Base-by-base conservation (phyloP, 2,888 invertebrate genomes). In the Amaurobius ferox region DNA sequence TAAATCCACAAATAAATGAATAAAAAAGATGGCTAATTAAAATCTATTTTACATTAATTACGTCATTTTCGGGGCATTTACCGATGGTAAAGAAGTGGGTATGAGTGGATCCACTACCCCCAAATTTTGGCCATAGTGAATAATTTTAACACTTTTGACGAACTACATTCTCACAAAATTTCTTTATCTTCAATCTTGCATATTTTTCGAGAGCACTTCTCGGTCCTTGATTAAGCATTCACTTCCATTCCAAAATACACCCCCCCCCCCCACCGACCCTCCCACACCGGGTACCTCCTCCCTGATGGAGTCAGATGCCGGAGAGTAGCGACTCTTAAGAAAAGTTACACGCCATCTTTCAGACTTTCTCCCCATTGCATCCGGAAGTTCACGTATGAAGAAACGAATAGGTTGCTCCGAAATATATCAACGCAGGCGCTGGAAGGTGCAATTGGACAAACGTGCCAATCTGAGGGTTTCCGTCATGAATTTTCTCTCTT, bases 311-410 rank as follows among this genome's bases (percentile, higher is more conserved):
- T 16, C 30, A 32, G 66, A 32, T 9, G 66, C 66, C 35, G 32
- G 19, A 19, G 66, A 66, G 66, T 35, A 66, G 23, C 30, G 66
- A 66, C n/a, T 26, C 32, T n/a, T 19, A 32, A 32, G 66, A 35
- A 66, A 32, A 66, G 66, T 66, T 35, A 16, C 66, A 66, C 66
- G 66, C 66, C 9, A 66, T 66, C 32, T 55, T 23, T 5, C 30
- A 30, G 66, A 32, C 35, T 66, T 66, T 66, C 66, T 32, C 16
- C 66, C 35, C 30, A 66, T 66, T 66, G 32, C 16, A n/a, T 66
- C 64, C 44, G 23, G 28, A 28, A 66, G n/a, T n/a, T 66, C 35
- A n/a, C 32, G 9, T 7, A 66, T 66, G 32, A 66, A 66, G 66
- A 66, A 66, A 66, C 35, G 66, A 35, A 66, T 3, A 35, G 28